A percentile compares a stretch with the other conserved stretches of the same genome.
phyloP scores from a whole-genome alignment of 53 echinoderm and acorn worm genomes.

The Holothuria leucospilota region DNA sequence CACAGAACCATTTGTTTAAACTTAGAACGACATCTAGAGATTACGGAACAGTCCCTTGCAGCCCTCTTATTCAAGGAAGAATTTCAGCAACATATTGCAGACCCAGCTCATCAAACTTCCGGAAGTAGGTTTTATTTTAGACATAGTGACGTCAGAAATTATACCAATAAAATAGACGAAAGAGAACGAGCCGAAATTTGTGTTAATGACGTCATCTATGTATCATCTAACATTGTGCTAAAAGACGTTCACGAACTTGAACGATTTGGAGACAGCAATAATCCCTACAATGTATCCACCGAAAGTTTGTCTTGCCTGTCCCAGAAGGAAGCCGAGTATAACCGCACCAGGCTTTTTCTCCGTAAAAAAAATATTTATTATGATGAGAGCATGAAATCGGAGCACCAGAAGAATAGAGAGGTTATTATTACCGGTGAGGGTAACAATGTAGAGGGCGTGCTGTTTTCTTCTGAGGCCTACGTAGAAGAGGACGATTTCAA shows the following conservation, averaged over 20 bases:
- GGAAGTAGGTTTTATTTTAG: constrained; percentile 4
- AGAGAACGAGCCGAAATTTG: background rate
- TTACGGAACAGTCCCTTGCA: background rate
- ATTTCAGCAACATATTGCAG: background rate
- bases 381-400: background rate
- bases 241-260: background rate
- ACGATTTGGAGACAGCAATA: background rate
- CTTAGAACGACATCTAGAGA: background rate
- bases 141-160: background rate
- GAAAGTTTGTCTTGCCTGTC: background rate
- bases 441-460: no score
- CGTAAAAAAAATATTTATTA: background rate
- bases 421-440: no score
- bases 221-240: background rate
- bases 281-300: background rate
- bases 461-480: no score
- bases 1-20: background rate
- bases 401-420: background rate
- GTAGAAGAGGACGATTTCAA: no score
- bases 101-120: background rate
- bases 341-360: background rate
- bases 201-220: background rate
- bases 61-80: background rate
- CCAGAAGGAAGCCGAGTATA: background rate
- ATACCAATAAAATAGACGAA: background rate